Evolutionary conservation across 2,888 invertebrate genomes (phyloP).

Genomic region (Eumacrocentrus americanus): DNA sequence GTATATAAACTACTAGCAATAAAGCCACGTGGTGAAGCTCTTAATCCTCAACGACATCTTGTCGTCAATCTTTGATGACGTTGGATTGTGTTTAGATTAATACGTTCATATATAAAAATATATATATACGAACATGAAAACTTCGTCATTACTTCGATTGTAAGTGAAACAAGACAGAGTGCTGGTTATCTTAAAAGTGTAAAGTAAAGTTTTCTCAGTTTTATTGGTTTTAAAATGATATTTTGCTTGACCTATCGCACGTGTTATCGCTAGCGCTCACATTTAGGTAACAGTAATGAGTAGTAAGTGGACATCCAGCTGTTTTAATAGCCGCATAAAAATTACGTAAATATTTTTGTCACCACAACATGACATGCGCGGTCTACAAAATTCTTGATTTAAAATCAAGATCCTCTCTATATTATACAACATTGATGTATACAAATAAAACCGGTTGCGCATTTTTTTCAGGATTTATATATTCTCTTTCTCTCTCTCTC

Average conservation of each 20-base stretch:
- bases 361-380: not conserved
- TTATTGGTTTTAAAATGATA: not conserved
- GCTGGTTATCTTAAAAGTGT: not conserved
- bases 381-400: not conserved
- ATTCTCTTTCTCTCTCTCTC: not conserved
- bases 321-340: conserved; percentile 12
- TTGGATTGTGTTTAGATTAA: not conserved
- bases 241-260: not conserved
- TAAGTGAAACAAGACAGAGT: not conserved
- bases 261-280: conserved; percentile 19
- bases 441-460: conserved; percentile 34
- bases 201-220: not conserved
- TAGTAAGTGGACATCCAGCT: conserved; percentile 3
- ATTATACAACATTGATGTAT: not conserved
- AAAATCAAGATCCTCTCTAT: not conserved
- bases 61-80: not conserved
- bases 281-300: conserved; percentile 8
- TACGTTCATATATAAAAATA: not conserved
- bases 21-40: not conserved
- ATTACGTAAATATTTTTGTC: conserved; percentile 8
- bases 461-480: conserved; percentile 29
- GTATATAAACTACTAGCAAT: not conserved
- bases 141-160: not conserved
- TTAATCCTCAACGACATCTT: not conserved
- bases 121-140: not conserved